Base-by-base conservation (phyloP, 1,140 invertebrate species). In the Laupala kohalensis region DNA sequence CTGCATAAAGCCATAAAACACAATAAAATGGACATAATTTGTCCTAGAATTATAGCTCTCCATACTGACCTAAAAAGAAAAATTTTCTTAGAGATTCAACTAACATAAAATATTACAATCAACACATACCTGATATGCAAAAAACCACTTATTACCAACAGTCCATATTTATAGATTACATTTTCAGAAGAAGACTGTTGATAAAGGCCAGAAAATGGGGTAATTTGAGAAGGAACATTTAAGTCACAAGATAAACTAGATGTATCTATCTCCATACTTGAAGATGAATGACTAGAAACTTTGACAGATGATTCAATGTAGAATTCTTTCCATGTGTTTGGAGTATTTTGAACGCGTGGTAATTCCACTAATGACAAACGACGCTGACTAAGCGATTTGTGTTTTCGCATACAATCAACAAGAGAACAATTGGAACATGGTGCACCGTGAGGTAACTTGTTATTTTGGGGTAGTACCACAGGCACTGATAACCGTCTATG, bases 1-100 rank as follows among this genome's bases (percentile, higher is more conserved):
- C 89, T 92, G 71, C 89, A 82, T 62, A 92, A 86, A 71, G 89
- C 92, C 78, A 90, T 90, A 65, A 87, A 86, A 82, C 90, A 92
- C 6, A 93, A 77, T 24, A 92, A 80, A 12, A 92, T 73, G 0
- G 91, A 92, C 65, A 93, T 79, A 65, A 90, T 83, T 81, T 94
- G 92, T 3, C 91, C 92, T 72, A 92, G 80, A 74, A 91, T 83
- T 75, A 93, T 88, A 64, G 86, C 86, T 74, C 88, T 86, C 89
- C 89, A 91, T 75, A 92, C 86, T 76, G 86, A 83, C 87, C 91
- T 92, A 79, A 25, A 82, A 79, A 64, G 13, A 69, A 53, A 72
- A 74, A 62, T 4, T n/a, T n/a, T n/a, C n/a, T n/a, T n/a, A n/a
- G n/a, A n/a, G n/a, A n/a, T n/a, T n/a, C n/a, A n/a, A n/a, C n/a